Conservation (phyloP, 2,113 vertebrate genomes). For the Zingel zingel region DNA sequence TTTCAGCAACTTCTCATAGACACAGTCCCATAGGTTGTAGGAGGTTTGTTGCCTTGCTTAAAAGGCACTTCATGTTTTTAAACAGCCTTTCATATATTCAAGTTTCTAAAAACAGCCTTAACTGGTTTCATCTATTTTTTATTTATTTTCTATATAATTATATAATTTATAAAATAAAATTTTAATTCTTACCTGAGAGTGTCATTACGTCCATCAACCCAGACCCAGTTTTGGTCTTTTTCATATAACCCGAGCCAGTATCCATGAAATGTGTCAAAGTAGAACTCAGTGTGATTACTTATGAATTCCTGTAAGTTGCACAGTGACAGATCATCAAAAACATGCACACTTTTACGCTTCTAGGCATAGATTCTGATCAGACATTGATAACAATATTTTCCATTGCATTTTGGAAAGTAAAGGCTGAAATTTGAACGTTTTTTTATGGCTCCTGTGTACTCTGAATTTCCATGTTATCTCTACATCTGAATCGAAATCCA, state of each 20-base stretch:
- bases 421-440: background rate
- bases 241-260: conserved; percentile 45
- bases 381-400: background rate
- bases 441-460: background rate
- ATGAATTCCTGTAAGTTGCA: conserved; percentile 59
- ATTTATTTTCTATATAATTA: no score
- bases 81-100: background rate
- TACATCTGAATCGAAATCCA: background rate
- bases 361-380: background rate
- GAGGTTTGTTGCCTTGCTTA: background rate
- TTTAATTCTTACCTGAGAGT: conserved; percentile 32
- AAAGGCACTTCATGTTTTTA: background rate
- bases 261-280: fast-evolving
- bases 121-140: no score
- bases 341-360: background rate
- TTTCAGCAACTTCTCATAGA: background rate
- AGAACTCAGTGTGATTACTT: fast-evolving
- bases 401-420: background rate
- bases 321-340: background rate
- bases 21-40: background rate
- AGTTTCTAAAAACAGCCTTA: background rate
- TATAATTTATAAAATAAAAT: no score
- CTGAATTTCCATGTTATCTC: background rate
- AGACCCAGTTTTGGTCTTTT: conserved; percentile 4
- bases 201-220: conserved; percentile 48